Evolutionary conservation across 2,113 vertebrate species (phyloP), one percentile per base, ranked within the genome.

Genomic region (Protobothrops flavoviridis): DNA sequence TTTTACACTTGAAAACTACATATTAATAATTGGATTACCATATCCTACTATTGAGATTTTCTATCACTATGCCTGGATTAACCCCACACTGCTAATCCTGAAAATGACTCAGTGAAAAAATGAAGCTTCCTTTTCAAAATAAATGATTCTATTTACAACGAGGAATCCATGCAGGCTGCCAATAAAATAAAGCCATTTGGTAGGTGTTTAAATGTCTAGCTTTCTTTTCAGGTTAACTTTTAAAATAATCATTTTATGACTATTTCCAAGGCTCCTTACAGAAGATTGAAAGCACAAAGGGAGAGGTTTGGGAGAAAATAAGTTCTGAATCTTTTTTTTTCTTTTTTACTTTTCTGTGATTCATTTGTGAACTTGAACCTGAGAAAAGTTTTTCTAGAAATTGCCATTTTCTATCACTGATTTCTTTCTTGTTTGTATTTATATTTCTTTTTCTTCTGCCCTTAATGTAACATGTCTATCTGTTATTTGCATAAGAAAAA

Each of bases 241-340:
- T 5, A 91, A 94, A 91, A 81, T n/a, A 88, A 92, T 92, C 90
- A 92, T 61, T 69, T 91, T 26, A 39, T 69, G 74, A 86, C 33
- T 8, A 8, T 64, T 69, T 81, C 13, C 91, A 94, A 85, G 0
- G 20, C 2, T 93, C 88, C 0, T 90, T 21, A 81, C 4, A 93
- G 24, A 0, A 91, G 2, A 24, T 21, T 91, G 15, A 94, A 94
- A 81, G 85, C 15, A 45, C 61, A 56, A 39, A 92, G 53, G 1
- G 53, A 26, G 90, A 87, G 5, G 1, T 55, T 88, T 4, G 48
- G 24, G n/a, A 56, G n/a, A 33, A 24, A 64, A 57, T 57, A 57
- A 55, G 45, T 43, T 93, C 88, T 45, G 43, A 1, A 8, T 17
- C 0, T 7, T 92, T 52, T 23, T 91, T 91, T 7, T 91, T 39